These are phyloP conservation scores for Melipona beecheii DNA, from an alignment of 2,888 invertebrate species.

Conservation along the genomic window DNA sequence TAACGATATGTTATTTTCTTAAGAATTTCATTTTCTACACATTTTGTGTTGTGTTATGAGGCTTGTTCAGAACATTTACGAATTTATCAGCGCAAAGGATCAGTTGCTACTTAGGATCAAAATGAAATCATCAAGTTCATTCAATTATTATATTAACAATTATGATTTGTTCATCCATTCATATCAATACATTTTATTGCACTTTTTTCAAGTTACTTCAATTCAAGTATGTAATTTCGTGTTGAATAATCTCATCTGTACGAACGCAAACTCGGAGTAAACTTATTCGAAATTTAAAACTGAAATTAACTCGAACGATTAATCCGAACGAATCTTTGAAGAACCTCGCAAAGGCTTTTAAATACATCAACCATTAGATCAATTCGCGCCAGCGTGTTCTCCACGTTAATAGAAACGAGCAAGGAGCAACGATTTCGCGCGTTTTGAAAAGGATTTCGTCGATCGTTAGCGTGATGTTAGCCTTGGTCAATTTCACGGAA, in stretches of 20 bases:
- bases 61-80: too few species aligned
- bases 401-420: background rate
- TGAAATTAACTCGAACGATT: background rate
- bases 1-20: background rate
- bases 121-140: too few species aligned
- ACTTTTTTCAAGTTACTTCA: background rate
- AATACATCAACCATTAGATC: background rate
- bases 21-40: too few species aligned
- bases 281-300: background rate
- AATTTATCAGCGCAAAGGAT: too few species aligned
- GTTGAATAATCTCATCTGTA: background rate
- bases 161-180: too few species aligned
- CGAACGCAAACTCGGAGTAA: background rate
- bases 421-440: background rate
- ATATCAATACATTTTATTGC: background rate
- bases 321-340: background rate
- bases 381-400: conserved; percentile 6
- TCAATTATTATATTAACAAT: too few species aligned
- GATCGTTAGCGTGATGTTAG: conserved; percentile 20
- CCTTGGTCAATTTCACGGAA: conserved; percentile 46
- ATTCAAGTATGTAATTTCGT: background rate
- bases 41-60: too few species aligned
- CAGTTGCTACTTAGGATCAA: too few species aligned
- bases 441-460: conserved; percentile 14
- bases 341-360: background rate